These are phyloP conservation scores for Philonicus albiceps DNA, from an alignment of 2,888 invertebrate species.

Conservation along the genomic window DNA sequence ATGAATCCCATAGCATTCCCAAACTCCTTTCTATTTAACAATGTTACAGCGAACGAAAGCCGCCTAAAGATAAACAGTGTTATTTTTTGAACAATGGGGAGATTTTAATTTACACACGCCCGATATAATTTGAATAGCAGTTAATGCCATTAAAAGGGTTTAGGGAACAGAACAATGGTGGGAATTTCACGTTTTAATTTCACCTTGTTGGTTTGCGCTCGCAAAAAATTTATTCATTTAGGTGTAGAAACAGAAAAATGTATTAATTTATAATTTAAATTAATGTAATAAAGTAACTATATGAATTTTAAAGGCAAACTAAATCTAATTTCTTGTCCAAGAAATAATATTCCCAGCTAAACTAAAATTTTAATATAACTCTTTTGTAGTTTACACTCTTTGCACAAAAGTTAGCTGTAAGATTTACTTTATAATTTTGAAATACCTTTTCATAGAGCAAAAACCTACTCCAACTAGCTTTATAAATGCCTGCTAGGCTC, in stretches of 20 bases:
- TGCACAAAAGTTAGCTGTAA: too few species aligned
- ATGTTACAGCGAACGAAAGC: neutral
- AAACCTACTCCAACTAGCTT: too few species aligned
- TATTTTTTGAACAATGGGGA: neutral
- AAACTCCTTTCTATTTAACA: neutral
- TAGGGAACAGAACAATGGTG: neutral
- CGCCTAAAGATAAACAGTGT: neutral
- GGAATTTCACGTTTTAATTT: neutral
- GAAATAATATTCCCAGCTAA: too few species aligned
- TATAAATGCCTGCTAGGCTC: too few species aligned
- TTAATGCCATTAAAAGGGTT: neutral
- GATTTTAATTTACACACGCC: neutral
- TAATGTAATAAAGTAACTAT: neutral
- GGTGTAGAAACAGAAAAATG: neutral
- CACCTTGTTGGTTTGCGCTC: neutral
- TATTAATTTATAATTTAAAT: neutral
- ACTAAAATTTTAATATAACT: too few species aligned
- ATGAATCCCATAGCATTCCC: neutral
- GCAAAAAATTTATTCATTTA: neutral
- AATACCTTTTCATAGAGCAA: too few species aligned
- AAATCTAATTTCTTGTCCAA: neutral
- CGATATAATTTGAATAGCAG: neutral
- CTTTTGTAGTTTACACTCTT: too few species aligned
- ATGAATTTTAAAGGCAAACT: neutral
- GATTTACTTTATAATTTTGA: too few species aligned